Conservation (phyloP, 1,140 invertebrate species). For the Helicoverpa zea region DNA sequence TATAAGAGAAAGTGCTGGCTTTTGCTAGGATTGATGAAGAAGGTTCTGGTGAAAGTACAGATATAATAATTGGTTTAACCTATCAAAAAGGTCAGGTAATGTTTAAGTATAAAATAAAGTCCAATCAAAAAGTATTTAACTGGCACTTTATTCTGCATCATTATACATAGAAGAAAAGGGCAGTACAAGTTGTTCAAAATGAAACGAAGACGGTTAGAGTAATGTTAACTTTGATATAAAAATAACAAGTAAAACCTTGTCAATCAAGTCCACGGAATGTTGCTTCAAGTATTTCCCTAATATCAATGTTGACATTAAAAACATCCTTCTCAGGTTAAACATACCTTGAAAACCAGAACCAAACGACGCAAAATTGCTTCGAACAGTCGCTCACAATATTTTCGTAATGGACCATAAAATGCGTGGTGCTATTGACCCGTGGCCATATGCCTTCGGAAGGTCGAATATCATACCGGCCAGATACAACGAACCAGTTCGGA, state of each 20-base stretch:
- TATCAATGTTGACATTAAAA: slow-evolving; percentile 6
- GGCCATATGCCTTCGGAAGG: slow-evolving; percentile 26
- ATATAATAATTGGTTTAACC: neutral
- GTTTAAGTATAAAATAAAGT: neutral
- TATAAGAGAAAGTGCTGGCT: neutral
- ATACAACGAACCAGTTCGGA: slow-evolving; percentile 35
- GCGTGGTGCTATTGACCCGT: slow-evolving; percentile 32
- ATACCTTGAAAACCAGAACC: slow-evolving; percentile 9
- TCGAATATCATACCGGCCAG: slow-evolving; percentile 25
- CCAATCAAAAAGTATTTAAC: too few relatives aligned
- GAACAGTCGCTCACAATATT: slow-evolving; percentile 5
- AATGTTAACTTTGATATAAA: neutral
- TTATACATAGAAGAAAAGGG: neutral
- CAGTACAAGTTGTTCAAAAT: neutral
- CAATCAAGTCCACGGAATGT: slow-evolving; percentile 15
- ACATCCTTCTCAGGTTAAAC: slow-evolving; percentile 4
- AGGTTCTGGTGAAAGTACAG: neutral
- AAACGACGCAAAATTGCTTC: neutral
- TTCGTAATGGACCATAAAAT: slow-evolving; percentile 25
- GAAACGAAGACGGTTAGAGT: neutral
- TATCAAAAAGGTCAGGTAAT: neutral
- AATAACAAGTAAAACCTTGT: neutral
- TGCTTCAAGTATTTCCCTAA: neutral
- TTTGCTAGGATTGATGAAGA: neutral
- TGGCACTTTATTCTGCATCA: neutral